Percentiles rank a stretch among this genome's conserved stretches.
Conservation (phyloP, 2,113 vertebrate species). For the Orcinus orca region DNA sequence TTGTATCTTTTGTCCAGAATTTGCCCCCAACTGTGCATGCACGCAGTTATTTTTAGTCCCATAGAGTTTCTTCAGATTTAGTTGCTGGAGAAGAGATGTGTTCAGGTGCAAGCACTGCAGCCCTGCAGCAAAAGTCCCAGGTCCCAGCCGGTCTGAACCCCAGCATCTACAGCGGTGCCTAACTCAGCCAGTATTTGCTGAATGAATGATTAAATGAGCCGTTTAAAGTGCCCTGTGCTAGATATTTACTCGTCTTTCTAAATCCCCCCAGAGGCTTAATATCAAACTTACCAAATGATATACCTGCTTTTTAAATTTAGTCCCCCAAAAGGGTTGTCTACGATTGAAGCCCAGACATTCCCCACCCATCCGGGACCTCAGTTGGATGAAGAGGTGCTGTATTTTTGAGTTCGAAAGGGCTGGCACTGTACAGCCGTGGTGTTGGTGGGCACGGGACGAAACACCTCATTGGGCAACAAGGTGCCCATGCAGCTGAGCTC, state of each 20-base stretch:
- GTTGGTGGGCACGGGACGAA: background rate
- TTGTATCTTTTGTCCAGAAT: background rate
- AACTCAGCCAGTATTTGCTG: background rate
- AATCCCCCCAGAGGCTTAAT: background rate
- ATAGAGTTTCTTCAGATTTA: background rate
- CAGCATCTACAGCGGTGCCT: background rate
- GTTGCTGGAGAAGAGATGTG: background rate
- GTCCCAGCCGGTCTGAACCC: background rate
- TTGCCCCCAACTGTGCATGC: background rate
- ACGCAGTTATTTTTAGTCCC: background rate
- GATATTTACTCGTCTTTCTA: background rate
- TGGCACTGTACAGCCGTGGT: background rate
- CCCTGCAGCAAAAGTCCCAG: background rate
- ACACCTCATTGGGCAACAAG: background rate
- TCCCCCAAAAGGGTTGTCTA: background rate
- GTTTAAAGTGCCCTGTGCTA: background rate
- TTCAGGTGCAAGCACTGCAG: background rate
- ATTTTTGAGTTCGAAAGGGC: background rate
- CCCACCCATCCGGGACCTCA: background rate
- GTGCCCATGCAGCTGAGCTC: background rate
- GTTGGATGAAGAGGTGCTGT: background rate
- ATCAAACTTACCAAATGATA: background rate
- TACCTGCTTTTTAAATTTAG: background rate
- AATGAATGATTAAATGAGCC: background rate
- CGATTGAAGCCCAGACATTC: background rate